phyloP scores from a whole-genome alignment of 2,113 vertebrate species.

The Nycticorax nycticorax region DNA sequence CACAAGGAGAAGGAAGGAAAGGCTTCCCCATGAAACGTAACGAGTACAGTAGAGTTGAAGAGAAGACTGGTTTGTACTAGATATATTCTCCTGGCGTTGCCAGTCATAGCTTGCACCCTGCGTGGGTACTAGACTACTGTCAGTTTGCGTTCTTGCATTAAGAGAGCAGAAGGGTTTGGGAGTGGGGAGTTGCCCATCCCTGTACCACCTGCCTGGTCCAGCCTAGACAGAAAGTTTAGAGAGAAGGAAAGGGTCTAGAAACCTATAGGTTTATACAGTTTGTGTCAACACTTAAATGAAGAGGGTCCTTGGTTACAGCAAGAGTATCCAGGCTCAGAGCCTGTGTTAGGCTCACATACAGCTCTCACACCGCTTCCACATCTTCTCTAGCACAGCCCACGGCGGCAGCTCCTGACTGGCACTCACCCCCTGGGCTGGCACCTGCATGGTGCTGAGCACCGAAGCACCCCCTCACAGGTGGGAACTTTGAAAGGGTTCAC shows the following conservation, averaged over 20 bases:
- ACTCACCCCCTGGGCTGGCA: neutral
- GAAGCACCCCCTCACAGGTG: neutral
- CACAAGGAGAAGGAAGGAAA: neutral
- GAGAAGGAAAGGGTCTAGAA: neutral
- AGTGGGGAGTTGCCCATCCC: neutral
- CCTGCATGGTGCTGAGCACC: accelerated
- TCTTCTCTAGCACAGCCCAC: neutral
- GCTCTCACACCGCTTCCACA: neutral
- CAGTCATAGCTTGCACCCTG: neutral
- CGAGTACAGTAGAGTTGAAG: neutral
- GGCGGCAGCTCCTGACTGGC: neutral
- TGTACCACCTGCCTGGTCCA: neutral
- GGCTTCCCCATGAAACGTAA: neutral
- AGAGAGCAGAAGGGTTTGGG: neutral
- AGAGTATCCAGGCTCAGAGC: neutral
- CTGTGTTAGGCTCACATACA: accelerated
- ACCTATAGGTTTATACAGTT: neutral
- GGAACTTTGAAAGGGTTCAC: neutral
- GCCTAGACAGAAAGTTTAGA: neutral
- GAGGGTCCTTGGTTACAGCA: neutral
- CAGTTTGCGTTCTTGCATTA: neutral
- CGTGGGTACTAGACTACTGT: neutral
- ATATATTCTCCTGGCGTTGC: neutral
- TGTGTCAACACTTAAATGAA: neutral
- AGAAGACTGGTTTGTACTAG: neutral